Conservation (phyloP, 2,797 vertebrate species). For the Peromyscus melanophrys region DNA sequence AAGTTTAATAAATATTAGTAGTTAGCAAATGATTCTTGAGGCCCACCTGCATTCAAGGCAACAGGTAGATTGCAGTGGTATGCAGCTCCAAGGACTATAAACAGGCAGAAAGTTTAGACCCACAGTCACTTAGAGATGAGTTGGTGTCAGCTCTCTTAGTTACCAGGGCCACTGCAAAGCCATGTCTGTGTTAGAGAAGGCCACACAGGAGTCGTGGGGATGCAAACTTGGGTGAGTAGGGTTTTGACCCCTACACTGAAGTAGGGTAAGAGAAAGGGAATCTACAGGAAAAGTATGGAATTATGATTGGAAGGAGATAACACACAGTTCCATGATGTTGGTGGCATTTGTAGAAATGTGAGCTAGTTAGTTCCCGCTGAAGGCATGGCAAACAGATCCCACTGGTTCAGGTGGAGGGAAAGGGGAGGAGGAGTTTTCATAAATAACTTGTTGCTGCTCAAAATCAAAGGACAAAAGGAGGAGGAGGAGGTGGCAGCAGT, state of each 20-base stretch:
- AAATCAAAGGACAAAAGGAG: not conserved
- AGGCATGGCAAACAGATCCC: not conserved
- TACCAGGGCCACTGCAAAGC: not conserved
- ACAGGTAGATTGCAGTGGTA: not conserved
- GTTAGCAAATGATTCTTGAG: slow-evolving; percentile 16
- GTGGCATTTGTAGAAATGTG: not conserved
- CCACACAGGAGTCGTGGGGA: not conserved
- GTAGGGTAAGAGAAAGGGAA: not conserved
- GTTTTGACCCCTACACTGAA: not conserved
- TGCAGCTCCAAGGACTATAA: not conserved
- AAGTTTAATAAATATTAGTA: slow-evolving; percentile 1
- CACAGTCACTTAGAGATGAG: not conserved
- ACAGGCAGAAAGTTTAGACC: not conserved
- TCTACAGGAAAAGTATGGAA: not conserved
- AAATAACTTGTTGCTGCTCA: not conserved
- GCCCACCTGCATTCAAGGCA: not conserved
- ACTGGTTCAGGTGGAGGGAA: not conserved
- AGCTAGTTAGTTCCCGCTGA: not conserved
- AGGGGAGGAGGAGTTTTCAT: not conserved
- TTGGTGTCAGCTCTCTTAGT: not conserved
- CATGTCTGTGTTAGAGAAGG: not conserved
- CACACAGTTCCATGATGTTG: not conserved
- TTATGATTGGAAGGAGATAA: not conserved
- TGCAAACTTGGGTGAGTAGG: not conserved
- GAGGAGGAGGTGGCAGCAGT: not conserved